Percentiles rank a stretch among this genome's conserved stretches.
Evolutionary conservation across 2,113 vertebrate genomes (phyloP).

Genomic region (Uropsilus gracilis): DNA sequence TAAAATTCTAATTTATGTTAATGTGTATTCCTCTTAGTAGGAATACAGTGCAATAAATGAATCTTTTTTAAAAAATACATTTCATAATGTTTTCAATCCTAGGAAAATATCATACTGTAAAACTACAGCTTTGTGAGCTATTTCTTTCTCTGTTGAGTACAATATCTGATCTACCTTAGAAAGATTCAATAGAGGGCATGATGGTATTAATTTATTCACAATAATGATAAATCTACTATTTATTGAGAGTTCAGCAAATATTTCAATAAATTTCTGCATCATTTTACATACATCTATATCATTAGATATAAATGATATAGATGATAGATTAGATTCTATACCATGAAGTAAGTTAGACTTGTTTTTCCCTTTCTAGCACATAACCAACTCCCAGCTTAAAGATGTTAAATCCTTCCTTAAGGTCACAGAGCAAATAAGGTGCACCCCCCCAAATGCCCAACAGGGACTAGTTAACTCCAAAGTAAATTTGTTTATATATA

Average conservation of each 20-base stretch:
- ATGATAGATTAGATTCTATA: too few species aligned
- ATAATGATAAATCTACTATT: background rate
- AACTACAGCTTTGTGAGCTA: conserved; percentile 60
- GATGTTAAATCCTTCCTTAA: background rate
- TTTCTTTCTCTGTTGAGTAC: conserved; percentile 27
- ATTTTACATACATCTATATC: background rate
- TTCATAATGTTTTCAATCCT: conserved; percentile 70
- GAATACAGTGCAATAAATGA: conserved; percentile 61
- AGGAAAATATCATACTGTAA: conserved; percentile 75
- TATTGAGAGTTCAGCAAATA: background rate
- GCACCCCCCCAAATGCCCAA: too few species aligned
- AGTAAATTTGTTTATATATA: too few species aligned
- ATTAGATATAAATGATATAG: too few species aligned
- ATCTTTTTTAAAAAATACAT: conserved; percentile 69
- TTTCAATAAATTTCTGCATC: background rate
- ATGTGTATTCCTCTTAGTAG: conserved; percentile 57
- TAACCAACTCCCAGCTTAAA: background rate
- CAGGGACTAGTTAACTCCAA: too few species aligned
- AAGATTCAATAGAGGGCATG: background rate
- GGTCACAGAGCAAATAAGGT: too few species aligned
- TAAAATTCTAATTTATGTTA: conserved; percentile 67
- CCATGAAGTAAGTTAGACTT: accelerated
- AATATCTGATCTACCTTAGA: background rate
- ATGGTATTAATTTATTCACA: background rate
- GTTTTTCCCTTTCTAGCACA: too few species aligned